Conservation (phyloP, 2,888 invertebrate species). For the Autographa pulchrina region DNA sequence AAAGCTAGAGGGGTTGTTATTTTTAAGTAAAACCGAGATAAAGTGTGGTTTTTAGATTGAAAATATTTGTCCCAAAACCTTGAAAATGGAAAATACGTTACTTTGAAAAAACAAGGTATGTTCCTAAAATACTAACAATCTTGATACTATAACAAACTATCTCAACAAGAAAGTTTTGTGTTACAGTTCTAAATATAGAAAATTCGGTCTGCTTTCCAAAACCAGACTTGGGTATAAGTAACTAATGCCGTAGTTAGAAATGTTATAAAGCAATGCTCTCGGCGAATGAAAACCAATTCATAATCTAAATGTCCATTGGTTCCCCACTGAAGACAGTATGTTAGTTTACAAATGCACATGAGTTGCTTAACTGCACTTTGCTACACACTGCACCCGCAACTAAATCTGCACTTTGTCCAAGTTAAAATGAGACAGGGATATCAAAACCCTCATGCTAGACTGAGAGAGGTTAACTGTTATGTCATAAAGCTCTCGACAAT, state of each 20-base stretch:
- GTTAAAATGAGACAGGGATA: constrained; percentile 26
- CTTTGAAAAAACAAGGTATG: neutral
- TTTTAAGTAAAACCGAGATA: constrained; percentile 27
- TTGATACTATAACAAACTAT: too few relatives aligned
- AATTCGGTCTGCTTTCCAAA: neutral
- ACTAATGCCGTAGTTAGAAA: neutral
- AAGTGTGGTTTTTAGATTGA: neutral
- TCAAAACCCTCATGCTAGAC: neutral
- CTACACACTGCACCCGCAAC: constrained; percentile 40
- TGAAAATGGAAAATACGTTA: neutral
- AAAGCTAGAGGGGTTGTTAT: constrained; percentile 27
- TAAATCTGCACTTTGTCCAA: constrained; percentile 46
- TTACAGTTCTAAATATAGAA: too few relatives aligned
- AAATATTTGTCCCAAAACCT: neutral
- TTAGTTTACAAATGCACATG: constrained; percentile 57
- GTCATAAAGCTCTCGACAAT: constrained; percentile 36
- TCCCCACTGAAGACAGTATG: constrained; percentile 49
- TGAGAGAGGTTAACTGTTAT: constrained; percentile 22
- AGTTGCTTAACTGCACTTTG: constrained; percentile 52
- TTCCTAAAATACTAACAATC: too few relatives aligned
- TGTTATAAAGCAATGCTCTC: neutral
- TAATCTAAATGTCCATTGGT: constrained; percentile 44
- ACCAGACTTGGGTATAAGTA: neutral
- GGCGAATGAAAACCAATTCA: constrained; percentile 41
- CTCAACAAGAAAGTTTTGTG: too few relatives aligned